Conservation (phyloP, 2,888 invertebrate genomes). For the Pseudococcus viburni region DNA sequence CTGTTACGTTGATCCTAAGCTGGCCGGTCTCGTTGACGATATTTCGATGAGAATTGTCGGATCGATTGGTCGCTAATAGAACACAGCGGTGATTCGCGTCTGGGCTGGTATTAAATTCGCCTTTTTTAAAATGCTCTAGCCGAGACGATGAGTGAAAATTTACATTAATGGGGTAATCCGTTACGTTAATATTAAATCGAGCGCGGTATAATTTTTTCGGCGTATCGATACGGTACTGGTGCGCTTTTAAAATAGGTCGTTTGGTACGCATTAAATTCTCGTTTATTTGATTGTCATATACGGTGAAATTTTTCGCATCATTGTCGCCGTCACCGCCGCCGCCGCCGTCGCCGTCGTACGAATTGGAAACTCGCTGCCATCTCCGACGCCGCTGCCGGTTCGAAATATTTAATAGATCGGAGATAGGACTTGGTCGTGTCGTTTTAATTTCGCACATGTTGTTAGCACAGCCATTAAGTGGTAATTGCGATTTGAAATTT, state of each 20-base stretch:
- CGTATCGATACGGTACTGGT: constrained; percentile 1
- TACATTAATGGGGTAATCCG: constrained; percentile 56
- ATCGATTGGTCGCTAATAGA: constrained; percentile 26
- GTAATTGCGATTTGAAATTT: constrained; percentile 52
- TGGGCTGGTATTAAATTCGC: background rate
- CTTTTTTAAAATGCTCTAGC: background rate
- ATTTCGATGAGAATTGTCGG: background rate
- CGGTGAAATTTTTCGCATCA: constrained; percentile 30
- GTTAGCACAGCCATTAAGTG: constrained; percentile 53
- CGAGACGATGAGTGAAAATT: constrained; percentile 39
- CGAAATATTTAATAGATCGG: constrained; percentile 47
- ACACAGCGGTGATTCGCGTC: constrained; percentile 5
- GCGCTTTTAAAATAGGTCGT: constrained; percentile 39
- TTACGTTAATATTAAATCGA: constrained; percentile 18
- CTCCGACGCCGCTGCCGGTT: background rate
- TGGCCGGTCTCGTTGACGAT: background rate
- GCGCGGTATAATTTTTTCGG: constrained; percentile 25
- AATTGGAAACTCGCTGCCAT: background rate
- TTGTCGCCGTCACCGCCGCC: background rate
- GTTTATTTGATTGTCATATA: constrained; percentile 49
- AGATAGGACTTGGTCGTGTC: constrained; percentile 28
- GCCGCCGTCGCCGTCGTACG: background rate
- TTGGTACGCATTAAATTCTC: constrained; percentile 51
- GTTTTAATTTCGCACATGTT: constrained; percentile 48
- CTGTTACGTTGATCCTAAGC: constrained; percentile 11